Percentiles rank a stretch among this genome's conserved stretches.
Conservation (phyloP, 2,797 vertebrate species). For the Lagodon rhomboides region DNA sequence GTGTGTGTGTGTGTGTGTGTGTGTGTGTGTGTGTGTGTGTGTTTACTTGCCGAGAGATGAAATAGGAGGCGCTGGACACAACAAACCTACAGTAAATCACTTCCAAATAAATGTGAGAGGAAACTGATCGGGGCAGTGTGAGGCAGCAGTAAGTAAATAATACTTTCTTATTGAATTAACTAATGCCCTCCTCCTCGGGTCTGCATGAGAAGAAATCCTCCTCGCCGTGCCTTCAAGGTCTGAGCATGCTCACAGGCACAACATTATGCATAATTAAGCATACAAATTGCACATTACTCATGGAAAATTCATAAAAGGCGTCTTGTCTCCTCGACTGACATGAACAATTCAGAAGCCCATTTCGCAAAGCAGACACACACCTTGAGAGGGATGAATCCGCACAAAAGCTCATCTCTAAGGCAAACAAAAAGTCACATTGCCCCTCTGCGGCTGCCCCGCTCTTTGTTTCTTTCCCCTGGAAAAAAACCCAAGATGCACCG, state of each 20-base stretch:
- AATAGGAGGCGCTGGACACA: slow-evolving; percentile 13
- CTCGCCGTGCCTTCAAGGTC: slow-evolving; percentile 33
- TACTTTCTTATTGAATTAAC: slow-evolving; percentile 54
- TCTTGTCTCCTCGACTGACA: slow-evolving; percentile 22
- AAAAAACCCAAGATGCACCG: background rate
- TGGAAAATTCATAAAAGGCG: slow-evolving; percentile 51
- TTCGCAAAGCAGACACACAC: slow-evolving; percentile 9
- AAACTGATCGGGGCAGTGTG: slow-evolving; percentile 34
- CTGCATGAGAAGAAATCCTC: slow-evolving; percentile 29
- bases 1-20: slow-evolving; percentile 12
- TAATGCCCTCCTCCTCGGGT: slow-evolving; percentile 41
- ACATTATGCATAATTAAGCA: slow-evolving; percentile 63
- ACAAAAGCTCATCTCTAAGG: slow-evolving; percentile 35
- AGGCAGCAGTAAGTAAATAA: slow-evolving; percentile 53
- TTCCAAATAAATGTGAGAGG: slow-evolving; percentile 41
- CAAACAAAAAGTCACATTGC: slow-evolving; percentile 3
- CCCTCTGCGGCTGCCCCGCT: slow-evolving; percentile 1
- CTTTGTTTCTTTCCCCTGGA: background rate
- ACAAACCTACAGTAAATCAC: slow-evolving; percentile 52
- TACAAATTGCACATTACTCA: slow-evolving; percentile 50
- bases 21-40: too few relatives aligned
- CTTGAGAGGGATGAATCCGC: slow-evolving; percentile 17
- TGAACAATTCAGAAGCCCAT: slow-evolving; percentile 43
- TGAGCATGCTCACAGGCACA: slow-evolving; percentile 37
- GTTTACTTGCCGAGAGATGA: slow-evolving; percentile 16